A percentile compares a stretch with the other conserved stretches of the same genome.
These are phyloP conservation scores for Balaenoptera acutorostrata DNA, from an alignment of 2,113 vertebrate genomes.

Conservation along the genomic window DNA sequence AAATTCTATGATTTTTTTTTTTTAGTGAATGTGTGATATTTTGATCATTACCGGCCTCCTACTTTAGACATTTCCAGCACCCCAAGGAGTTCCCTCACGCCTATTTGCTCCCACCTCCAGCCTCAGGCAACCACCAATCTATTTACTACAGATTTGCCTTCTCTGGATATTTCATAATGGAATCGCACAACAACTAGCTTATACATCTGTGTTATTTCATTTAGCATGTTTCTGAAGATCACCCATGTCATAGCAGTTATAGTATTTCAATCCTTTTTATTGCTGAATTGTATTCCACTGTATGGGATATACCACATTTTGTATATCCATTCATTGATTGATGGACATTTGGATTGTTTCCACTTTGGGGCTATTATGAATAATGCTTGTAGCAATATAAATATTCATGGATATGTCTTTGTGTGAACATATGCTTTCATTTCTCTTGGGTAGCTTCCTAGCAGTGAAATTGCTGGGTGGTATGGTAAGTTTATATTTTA, in stretches of 20 bases:
- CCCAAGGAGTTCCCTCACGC: background rate
- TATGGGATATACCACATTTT: background rate
- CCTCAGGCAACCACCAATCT: background rate
- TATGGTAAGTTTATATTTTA: slow-evolving; percentile 41
- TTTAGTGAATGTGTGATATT: background rate
- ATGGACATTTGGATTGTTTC: background rate
- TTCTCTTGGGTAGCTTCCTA: slow-evolving; percentile 50
- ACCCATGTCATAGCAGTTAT: background rate
- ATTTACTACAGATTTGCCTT: background rate
- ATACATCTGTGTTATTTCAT: background rate
- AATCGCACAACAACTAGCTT: background rate
- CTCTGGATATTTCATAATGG: background rate
- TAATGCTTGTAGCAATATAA: slow-evolving; percentile 30
- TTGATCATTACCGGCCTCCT: background rate
- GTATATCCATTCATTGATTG: background rate
- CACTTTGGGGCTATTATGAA: background rate
- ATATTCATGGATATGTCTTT: slow-evolving; percentile 38
- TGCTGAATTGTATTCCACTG: slow-evolving; percentile 29
- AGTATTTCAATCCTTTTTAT: background rate
- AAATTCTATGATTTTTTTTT: background rate
- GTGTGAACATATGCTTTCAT: slow-evolving; percentile 48
- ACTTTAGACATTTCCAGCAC: background rate
- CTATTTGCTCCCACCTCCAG: background rate
- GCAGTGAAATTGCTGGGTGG: background rate
- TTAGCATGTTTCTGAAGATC: background rate